These are phyloP conservation scores for Onthophagus sagittarius DNA, from an alignment of 2,888 invertebrate species.

Conservation along the genomic window DNA sequence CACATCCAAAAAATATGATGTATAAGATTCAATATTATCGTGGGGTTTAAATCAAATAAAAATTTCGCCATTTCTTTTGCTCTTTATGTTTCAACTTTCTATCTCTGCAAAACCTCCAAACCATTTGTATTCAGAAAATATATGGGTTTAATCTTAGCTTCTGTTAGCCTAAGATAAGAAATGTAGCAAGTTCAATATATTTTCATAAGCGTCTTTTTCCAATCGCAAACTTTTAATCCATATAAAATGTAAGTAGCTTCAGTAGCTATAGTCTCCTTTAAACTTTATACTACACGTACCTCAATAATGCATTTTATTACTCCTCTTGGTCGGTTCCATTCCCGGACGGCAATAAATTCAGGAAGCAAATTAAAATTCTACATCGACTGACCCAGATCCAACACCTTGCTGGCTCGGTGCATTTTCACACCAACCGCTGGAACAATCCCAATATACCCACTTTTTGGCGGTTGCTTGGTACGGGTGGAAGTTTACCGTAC, in stretches of 20 bases:
- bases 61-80: no score
- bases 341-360: background rate
- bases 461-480: background rate
- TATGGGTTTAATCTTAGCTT: no score
- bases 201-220: no score
- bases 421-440: background rate
- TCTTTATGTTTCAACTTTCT: no score
- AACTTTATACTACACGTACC: background rate
- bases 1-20: no score
- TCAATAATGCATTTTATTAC: background rate
- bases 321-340: background rate
- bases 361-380: background rate
- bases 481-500: background rate
- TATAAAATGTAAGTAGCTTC: background rate
- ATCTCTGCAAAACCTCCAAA: no score
- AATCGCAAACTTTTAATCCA: no score
- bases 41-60: no score
- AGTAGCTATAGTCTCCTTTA: background rate
- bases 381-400: background rate
- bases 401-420: background rate
- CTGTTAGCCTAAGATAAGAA: no score
- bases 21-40: no score
- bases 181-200: background rate
- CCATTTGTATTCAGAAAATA: no score
- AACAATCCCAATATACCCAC: slow-evolving; percentile 4